Percentiles rank a stretch among this genome's conserved stretches.
Conservation (phyloP, 1,140 invertebrate species). For the Leucophenga varia region DNA sequence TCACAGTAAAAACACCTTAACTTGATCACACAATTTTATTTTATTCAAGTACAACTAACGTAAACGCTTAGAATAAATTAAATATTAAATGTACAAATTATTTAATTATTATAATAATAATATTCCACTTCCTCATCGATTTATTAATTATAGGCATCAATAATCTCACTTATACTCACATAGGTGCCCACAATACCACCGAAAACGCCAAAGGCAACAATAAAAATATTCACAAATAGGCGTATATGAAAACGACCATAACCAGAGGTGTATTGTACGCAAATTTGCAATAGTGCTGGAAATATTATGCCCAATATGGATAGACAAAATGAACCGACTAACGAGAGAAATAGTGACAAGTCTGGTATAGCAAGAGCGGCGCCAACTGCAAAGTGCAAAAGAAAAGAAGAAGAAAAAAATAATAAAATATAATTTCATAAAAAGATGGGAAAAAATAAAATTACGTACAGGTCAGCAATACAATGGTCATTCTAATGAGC, state of each 20-base stretch:
- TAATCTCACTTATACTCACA: slow-evolving; percentile 66
- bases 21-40: too few relatives aligned
- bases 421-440: background rate
- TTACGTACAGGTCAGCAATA: slow-evolving; percentile 73
- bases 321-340: slow-evolving; percentile 85
- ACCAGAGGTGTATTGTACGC: slow-evolving; percentile 36
- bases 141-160: slow-evolving; percentile 46
- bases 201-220: slow-evolving; percentile 67
- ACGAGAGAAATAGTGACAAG: slow-evolving; percentile 86
- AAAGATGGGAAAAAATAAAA: background rate
- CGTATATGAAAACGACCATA: slow-evolving; percentile 57
- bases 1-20: too few relatives aligned
- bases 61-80: too few relatives aligned
- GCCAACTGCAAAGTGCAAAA: slow-evolving; percentile 62
- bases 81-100: too few relatives aligned
- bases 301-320: slow-evolving; percentile 90
- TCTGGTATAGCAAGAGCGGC: slow-evolving; percentile 83
- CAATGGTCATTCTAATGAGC: slow-evolving; percentile 63
- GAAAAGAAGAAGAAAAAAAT: slow-evolving; percentile 43
- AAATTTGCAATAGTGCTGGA: slow-evolving; percentile 75
- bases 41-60: too few relatives aligned
- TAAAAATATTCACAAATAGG: slow-evolving; percentile 61
- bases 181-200: slow-evolving; percentile 73
- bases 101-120: too few relatives aligned
- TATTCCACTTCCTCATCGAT: too few relatives aligned